phyloP scores from a whole-genome alignment of 1,140 invertebrate species.

The Zaprionus gabonicus region DNA sequence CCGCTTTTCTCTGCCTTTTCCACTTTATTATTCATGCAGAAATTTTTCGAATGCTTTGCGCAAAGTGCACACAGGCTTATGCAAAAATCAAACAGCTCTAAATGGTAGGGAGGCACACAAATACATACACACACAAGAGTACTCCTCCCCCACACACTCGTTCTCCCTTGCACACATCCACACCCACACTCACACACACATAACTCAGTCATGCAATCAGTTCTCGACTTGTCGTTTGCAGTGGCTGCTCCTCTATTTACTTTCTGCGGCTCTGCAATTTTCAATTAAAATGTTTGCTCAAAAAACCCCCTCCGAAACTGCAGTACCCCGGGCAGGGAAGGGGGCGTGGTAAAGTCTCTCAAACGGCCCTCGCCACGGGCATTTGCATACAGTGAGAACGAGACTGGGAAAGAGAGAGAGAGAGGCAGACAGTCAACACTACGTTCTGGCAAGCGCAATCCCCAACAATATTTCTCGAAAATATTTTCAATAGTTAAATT shows the following conservation, averaged over 20 bases:
- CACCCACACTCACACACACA: neutral
- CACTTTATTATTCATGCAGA: constrained; percentile 62
- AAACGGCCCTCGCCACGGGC: neutral
- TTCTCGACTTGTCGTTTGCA: constrained; percentile 66
- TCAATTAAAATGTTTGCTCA: constrained; percentile 79
- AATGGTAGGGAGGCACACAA: constrained; percentile 30
- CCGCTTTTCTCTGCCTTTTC: constrained; percentile 25
- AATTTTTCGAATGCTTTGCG: constrained; percentile 46
- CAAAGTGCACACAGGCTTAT: constrained; percentile 57
- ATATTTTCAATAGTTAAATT: constrained; percentile 19
- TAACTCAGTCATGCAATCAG: constrained; percentile 46
- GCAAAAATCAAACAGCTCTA: constrained; percentile 66
- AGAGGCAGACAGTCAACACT: neutral
- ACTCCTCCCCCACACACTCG: neutral
- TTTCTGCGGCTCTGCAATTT: constrained; percentile 71
- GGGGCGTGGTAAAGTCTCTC: neutral
- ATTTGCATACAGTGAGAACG: constrained; percentile 41
- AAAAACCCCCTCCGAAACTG: constrained; percentile 4
- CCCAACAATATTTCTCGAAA: neutral
- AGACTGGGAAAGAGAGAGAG: neutral
- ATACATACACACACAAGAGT: neutral
- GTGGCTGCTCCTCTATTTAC: constrained; percentile 64
- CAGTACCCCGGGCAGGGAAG: neutral
- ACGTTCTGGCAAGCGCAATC: neutral
- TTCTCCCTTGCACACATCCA: neutral